Evolutionary conservation across 2,113 vertebrate genomes (phyloP).

Genomic region (Hippolais icterina): DNA sequence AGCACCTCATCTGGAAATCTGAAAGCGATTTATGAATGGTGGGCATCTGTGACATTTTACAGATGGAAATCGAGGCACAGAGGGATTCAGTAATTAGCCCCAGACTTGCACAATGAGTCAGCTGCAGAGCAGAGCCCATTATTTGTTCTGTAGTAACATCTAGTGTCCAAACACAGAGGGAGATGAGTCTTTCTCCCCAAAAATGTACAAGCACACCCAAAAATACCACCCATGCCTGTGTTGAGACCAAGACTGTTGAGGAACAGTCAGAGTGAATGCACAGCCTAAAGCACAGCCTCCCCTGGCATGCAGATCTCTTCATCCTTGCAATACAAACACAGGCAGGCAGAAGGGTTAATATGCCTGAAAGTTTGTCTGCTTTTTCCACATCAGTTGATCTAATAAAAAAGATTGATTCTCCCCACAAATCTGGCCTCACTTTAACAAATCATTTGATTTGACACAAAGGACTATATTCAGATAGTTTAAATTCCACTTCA

Average conservation of each 20-base stretch:
- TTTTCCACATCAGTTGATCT: slow-evolving; percentile 56
- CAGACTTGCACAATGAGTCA: slow-evolving; percentile 32
- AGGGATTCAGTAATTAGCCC: slow-evolving; percentile 46
- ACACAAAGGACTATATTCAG: slow-evolving; percentile 55
- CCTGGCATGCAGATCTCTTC: background rate
- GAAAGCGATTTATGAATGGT: slow-evolving; percentile 51
- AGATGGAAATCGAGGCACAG: slow-evolving; percentile 40
- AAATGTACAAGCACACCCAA: background rate
- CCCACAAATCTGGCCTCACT: slow-evolving; percentile 49
- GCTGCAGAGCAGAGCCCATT: slow-evolving; percentile 23
- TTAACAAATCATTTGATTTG: slow-evolving; percentile 62
- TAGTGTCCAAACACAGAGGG: background rate
- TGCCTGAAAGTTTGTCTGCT: slow-evolving; percentile 9
- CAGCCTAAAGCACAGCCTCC: background rate
- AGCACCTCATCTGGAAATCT: slow-evolving; percentile 65
- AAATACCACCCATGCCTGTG: background rate
- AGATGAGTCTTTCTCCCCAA: background rate
- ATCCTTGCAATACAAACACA: background rate
- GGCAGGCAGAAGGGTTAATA: slow-evolving; percentile 30
- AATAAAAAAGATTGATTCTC: slow-evolving; percentile 65
- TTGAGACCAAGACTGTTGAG: background rate
- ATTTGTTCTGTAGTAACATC: slow-evolving; percentile 29
- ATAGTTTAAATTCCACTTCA: slow-evolving; percentile 55
- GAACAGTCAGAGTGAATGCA: accelerated
- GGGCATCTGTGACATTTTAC: slow-evolving; percentile 58